Conservation (phyloP, 2,888 invertebrate genomes). For the Drosophila anomalata region DNA sequence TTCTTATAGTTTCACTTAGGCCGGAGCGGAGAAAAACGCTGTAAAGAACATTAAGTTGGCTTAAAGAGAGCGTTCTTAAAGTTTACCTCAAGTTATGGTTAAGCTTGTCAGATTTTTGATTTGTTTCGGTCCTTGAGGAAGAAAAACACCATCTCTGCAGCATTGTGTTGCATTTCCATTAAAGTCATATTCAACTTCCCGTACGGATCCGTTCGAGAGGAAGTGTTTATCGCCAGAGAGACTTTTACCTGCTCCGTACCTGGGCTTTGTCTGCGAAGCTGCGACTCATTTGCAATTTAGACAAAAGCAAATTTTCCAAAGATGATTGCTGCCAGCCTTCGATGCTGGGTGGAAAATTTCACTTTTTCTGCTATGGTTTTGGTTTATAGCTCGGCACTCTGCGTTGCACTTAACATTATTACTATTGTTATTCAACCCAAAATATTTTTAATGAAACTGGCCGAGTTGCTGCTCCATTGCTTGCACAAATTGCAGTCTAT, state of each 20-base stretch:
- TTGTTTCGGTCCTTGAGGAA: constrained; percentile 9
- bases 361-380: constrained; percentile 64
- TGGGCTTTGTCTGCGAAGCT: constrained; percentile 44
- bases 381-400: constrained; percentile 43
- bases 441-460: constrained; percentile 75
- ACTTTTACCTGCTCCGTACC: constrained; percentile 40
- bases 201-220: constrained; percentile 23
- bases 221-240: constrained; percentile 35
- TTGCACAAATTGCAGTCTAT: constrained; percentile 77
- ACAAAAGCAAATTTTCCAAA: constrained; percentile 50
- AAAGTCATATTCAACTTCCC: constrained; percentile 23
- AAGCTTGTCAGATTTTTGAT: constrained; percentile 19
- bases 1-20: constrained; percentile 28
- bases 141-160: not conserved
- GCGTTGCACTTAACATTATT: constrained; percentile 68
- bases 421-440: constrained; percentile 77
- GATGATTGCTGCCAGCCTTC: constrained; percentile 40
- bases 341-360: constrained; percentile 65
- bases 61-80: constrained; percentile 5
- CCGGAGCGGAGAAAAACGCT: not conserved
- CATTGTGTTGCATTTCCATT: constrained; percentile 6
- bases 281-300: constrained; percentile 66
- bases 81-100: constrained; percentile 26
- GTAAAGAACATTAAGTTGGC: constrained; percentile 1
- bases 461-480: constrained; percentile 81